Percentiles rank a stretch among this genome's conserved stretches.
phyloP scores from a whole-genome alignment of 2,797 vertebrate genomes.

The Cryptoprocta ferox region DNA sequence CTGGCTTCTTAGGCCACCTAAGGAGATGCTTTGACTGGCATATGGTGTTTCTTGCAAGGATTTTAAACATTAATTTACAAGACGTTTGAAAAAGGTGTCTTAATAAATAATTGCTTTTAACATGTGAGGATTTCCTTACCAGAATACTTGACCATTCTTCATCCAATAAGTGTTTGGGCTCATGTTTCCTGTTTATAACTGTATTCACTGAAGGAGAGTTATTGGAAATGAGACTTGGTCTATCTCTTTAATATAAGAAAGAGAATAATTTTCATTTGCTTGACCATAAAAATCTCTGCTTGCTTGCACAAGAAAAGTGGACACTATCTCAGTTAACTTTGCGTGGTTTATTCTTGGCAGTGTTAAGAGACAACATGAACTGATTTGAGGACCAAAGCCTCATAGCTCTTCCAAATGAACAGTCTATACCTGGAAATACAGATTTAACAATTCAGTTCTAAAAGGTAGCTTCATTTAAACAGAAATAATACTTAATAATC shows the following conservation, averaged over 20 bases:
- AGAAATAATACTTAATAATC: slow-evolving; percentile 66
- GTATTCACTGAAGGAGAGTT: slow-evolving; percentile 16
- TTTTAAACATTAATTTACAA: slow-evolving; percentile 48
- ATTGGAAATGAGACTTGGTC: slow-evolving; percentile 24
- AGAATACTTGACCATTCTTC: neutral
- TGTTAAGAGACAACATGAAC: slow-evolving; percentile 69
- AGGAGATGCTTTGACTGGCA: slow-evolving; percentile 36
- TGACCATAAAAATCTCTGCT: slow-evolving; percentile 45
- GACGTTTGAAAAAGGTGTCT: slow-evolving; percentile 12
- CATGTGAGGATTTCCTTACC: slow-evolving; percentile 15
- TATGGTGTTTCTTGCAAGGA: slow-evolving; percentile 43
- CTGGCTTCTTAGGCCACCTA: neutral
- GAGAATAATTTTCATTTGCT: slow-evolving; percentile 61
- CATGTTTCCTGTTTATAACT: slow-evolving; percentile 42
- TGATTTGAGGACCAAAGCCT: slow-evolving; percentile 68
- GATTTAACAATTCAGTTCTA: neutral
- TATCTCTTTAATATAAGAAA: slow-evolving; percentile 50
- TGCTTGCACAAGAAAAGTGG: slow-evolving; percentile 56
- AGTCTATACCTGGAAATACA: slow-evolving; percentile 59
- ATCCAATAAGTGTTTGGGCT: slow-evolving; percentile 15
- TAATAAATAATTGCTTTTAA: slow-evolving; percentile 51
- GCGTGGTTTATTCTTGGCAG: slow-evolving; percentile 43
- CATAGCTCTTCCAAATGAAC: slow-evolving; percentile 55
- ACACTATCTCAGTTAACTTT: slow-evolving; percentile 68
- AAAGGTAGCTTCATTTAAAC: slow-evolving; percentile 65